Percentiles rank a stretch among this genome's conserved stretches.
These are phyloP conservation scores for Tyrophagus putrescentiae DNA, from an alignment of 1,140 invertebrate species.

Conservation along the genomic window DNA sequence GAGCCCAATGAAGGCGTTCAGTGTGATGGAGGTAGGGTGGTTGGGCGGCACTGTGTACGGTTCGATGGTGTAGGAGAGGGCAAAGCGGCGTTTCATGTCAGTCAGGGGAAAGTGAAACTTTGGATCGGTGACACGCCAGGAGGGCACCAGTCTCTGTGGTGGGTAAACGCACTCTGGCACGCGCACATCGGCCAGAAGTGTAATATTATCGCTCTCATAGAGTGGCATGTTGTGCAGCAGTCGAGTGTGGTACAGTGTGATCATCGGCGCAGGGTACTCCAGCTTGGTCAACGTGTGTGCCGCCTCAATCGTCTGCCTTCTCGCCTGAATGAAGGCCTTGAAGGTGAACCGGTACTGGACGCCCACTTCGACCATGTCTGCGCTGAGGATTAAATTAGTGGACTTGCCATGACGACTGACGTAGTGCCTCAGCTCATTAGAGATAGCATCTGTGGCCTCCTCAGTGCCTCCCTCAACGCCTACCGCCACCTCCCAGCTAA, in stretches of 20 bases:
- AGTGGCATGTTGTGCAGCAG: slow-evolving; percentile 15
- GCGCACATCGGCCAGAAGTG: slow-evolving; percentile 19
- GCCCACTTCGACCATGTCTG: slow-evolving; percentile 9
- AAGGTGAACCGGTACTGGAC: slow-evolving; percentile 13
- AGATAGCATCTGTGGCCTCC: no score
- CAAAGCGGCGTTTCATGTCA: slow-evolving; percentile 1
- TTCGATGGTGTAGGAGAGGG: neutral
- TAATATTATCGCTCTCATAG: neutral
- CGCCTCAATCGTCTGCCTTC: slow-evolving; percentile 2
- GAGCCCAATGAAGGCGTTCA: slow-evolving; percentile 21
- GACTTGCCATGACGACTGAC: slow-evolving; percentile 6
- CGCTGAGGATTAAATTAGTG: slow-evolving; percentile 16
- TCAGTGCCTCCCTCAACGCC: neutral
- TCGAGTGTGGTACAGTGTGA: slow-evolving; percentile 14
- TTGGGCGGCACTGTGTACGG: slow-evolving; percentile 20
- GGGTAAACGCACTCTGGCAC: slow-evolving; percentile 20
- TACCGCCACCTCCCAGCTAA: slow-evolving; percentile 18
- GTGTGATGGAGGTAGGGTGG: slow-evolving; percentile 12
- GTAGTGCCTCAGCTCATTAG: slow-evolving; percentile 14
- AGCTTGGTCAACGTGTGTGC: slow-evolving; percentile 14
- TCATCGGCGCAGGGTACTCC: slow-evolving; percentile 19
- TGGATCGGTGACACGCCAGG: slow-evolving; percentile 21
- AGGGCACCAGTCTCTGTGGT: slow-evolving; percentile 14
- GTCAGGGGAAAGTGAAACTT: slow-evolving; percentile 14
- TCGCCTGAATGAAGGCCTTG: slow-evolving; percentile 10